phyloP scores from a whole-genome alignment of 2,797 vertebrate genomes.

The Graptemys geographica region DNA sequence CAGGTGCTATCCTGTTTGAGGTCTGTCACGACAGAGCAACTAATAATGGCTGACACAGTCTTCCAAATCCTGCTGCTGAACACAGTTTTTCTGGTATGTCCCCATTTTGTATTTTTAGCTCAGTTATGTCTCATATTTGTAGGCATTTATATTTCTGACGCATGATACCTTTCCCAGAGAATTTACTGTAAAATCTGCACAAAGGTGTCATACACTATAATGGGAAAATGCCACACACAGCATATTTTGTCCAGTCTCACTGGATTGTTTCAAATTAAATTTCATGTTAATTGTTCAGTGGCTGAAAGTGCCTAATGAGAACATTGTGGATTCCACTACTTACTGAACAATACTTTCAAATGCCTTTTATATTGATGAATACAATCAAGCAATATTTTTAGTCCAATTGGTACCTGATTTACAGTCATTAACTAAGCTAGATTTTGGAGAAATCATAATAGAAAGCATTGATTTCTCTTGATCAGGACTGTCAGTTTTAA shows the following conservation, averaged over 20 bases:
- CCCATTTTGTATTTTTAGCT: not conserved
- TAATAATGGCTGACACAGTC: not conserved
- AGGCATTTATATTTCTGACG: not conserved
- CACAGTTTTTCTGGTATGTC: not conserved
- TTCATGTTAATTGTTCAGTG: not conserved
- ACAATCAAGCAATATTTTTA: not conserved
- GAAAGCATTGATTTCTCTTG: not conserved
- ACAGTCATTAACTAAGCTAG: not conserved
- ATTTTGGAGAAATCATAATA: not conserved
- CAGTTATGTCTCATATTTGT: not conserved
- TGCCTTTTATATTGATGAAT: not conserved
- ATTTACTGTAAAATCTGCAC: not conserved
- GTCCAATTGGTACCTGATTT: not conserved
- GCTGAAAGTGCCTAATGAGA: not conserved
- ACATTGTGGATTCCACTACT: not conserved
- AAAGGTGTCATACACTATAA: not conserved
- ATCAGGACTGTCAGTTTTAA: not conserved
- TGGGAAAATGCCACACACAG: not conserved
- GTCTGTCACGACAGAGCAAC: slow-evolving; percentile 16
- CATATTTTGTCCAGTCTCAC: not conserved
- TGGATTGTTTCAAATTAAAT: not conserved
- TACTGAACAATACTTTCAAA: not conserved
- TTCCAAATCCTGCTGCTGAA: not conserved
- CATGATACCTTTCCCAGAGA: not conserved
- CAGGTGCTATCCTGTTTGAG: slow-evolving; percentile 12